These are phyloP conservation scores for Gastracanthus pulcherrimus DNA, from an alignment of 2,888 invertebrate genomes.

Conservation along the genomic window DNA sequence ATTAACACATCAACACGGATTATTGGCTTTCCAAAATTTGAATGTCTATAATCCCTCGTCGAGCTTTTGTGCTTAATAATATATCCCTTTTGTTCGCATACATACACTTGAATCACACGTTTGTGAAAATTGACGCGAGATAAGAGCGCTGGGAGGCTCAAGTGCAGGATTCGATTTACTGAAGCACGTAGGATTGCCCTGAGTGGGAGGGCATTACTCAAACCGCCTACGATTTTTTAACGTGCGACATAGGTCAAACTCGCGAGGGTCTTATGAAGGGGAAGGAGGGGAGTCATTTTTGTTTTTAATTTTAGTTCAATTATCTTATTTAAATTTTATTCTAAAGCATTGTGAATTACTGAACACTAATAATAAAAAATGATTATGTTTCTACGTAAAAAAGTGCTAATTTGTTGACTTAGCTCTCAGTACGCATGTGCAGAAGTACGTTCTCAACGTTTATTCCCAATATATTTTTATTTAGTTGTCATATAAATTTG, in stretches of 20 bases:
- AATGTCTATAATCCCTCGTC: too few relatives aligned
- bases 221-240: background rate
- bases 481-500: background rate
- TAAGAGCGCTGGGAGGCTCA: constrained; percentile 13
- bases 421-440: too few relatives aligned
- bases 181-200: constrained; percentile 16
- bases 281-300: too few relatives aligned
- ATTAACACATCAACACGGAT: too few relatives aligned
- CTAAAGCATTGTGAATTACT: too few relatives aligned
- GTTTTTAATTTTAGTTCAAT: too few relatives aligned
- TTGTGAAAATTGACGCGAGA: constrained; percentile 28
- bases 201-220: background rate
- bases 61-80: too few relatives aligned
- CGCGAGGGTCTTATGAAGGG: background rate
- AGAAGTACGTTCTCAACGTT: too few relatives aligned
- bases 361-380: background rate
- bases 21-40: background rate
- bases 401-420: background rate
- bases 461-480: background rate
- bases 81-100: background rate
- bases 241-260: background rate
- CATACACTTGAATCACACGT: background rate
- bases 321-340: too few relatives aligned
- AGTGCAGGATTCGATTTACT: constrained; percentile 40
- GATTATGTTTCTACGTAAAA: background rate